Base-by-base conservation (phyloP, 2,888 invertebrate species). In the Eupsilia transversa region DNA sequence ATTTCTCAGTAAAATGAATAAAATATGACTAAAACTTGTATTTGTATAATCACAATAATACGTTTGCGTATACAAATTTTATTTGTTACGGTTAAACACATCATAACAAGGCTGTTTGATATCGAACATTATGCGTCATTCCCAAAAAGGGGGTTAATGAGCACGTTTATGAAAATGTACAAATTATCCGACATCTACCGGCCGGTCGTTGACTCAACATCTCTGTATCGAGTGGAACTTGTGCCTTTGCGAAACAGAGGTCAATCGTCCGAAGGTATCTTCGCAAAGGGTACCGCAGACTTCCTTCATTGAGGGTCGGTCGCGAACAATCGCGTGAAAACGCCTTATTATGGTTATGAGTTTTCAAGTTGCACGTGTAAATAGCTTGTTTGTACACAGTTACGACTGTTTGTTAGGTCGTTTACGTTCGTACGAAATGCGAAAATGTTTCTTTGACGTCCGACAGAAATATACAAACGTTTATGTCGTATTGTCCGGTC, bases 401-500 rank as follows among this genome's bases (percentile, higher is more conserved):
- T 94, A 95, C 92, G 94, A 93, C 93, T 92, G 86, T 93, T 94
- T 94, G 94, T 94, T 91, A 89, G 85, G 81, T 86, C 86, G 86
- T 91, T 93, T 90, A 93, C 87, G 89, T 89, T 84, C 86, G 81
- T 86, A 87, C 89, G 84, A 88, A 91, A 91, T 89, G 90, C 87
- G 91, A 92, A 92, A 94, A 94, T 91, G 91, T 91, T 92, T 90
- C 91, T 92, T 92, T 90, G 90, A 91, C 86, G 90, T 86, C 86
- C 84, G 87, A 87, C 89, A 91, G 91, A 91, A 92, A 90, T 90
- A 91, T 90, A 90, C 91, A 92, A 93, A 92, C 91, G 86, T 94
- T 95, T 95, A 95, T 95, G 94, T 92, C 79, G 92, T 90, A 95
- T 95, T 95, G 95, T 95, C 89, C 90, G 80, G 77, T 72, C 75